phyloP scores from a whole-genome alignment of 1,140 invertebrate species.

The Whitmania pigra region DNA sequence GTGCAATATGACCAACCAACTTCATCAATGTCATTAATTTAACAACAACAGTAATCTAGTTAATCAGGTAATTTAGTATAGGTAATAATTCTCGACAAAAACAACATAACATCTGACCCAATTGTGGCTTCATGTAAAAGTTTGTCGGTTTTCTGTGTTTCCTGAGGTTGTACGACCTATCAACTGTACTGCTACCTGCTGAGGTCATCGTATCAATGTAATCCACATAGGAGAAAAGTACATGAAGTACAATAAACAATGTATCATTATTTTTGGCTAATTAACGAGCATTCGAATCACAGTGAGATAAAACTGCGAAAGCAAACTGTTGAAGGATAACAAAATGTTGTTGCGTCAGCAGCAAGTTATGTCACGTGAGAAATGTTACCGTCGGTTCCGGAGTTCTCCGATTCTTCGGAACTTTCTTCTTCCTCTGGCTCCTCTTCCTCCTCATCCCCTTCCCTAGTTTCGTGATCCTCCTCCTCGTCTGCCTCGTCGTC shows the following conservation, averaged over 20 bases:
- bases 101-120: constrained; percentile 45
- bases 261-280: background rate
- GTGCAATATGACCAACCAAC: too few species aligned
- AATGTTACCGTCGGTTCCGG: constrained; percentile 12
- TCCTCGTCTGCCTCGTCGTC: constrained; percentile 29
- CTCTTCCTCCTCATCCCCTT: constrained; percentile 29
- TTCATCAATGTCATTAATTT: too few species aligned
- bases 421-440: constrained; percentile 31
- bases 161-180: constrained; percentile 35
- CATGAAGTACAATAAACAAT: background rate
- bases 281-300: too few species aligned
- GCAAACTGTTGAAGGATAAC: too few species aligned
- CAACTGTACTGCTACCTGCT: constrained; percentile 1
- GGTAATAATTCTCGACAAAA: constrained; percentile 40
- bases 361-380: too few species aligned
- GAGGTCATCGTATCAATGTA: too few species aligned
- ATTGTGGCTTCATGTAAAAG: constrained; percentile 31
- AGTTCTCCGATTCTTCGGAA: constrained; percentile 25
- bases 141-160: constrained; percentile 39
- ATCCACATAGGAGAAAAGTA: too few species aligned
- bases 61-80: too few species aligned
- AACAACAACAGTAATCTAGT: too few species aligned
- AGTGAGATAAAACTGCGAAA: too few species aligned
- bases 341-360: too few species aligned
- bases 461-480: constrained; percentile 23